Evolutionary conservation across 2,113 vertebrate genomes (phyloP).

Genomic region (Bothrops jararaca): DNA sequence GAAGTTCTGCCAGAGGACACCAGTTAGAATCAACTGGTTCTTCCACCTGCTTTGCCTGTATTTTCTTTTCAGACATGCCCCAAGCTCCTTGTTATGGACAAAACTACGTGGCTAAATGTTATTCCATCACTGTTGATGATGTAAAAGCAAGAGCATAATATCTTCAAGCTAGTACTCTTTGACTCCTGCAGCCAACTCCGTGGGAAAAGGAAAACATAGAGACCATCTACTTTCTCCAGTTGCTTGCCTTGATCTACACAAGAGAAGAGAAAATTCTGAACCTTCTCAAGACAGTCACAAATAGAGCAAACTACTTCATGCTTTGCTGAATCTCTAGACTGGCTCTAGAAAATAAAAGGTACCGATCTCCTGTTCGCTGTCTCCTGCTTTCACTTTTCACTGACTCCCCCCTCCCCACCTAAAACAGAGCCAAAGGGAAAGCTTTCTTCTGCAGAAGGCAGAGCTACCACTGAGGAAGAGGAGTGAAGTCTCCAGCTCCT

Average conservation of each 20-base stretch:
- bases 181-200: not conserved
- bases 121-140: not conserved
- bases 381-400: not conserved
- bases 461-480: not conserved
- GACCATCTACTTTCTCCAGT: not conserved
- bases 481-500: not conserved
- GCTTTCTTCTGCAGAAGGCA: not conserved
- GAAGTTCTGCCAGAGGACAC: not conserved
- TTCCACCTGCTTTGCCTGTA: not conserved
- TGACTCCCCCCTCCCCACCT: not conserved
- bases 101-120: not conserved
- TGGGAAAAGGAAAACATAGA: not conserved
- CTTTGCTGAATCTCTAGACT: not conserved
- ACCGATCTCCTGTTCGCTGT: not conserved
- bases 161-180: not conserved
- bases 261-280: not conserved
- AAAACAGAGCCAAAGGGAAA: not conserved
- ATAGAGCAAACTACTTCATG: not conserved
- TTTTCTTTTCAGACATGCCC: not conserved
- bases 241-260: not conserved
- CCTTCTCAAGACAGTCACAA: not conserved
- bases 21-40: not conserved
- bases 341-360: not conserved
- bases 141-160: not conserved
- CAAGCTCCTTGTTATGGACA: not conserved